A percentile compares a stretch with the other conserved stretches of the same genome.
Conservation (phyloP, 2,888 invertebrate species). For the Apoderus coryli region DNA sequence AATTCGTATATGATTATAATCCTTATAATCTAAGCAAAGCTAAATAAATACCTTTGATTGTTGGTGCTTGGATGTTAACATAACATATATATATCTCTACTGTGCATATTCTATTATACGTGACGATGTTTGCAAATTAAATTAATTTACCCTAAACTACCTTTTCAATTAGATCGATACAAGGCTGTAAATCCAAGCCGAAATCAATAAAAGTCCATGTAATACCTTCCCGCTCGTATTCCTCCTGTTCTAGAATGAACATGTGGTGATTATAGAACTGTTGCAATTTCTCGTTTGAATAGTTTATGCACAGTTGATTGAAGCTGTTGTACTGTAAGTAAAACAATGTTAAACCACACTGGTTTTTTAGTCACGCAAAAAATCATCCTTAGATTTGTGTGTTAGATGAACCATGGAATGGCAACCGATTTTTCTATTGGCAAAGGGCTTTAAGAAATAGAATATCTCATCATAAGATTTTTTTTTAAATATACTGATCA, state of each 20-base stretch:
- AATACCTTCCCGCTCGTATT: constrained; percentile 85
- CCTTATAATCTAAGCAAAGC: too few relatives aligned
- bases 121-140: too few relatives aligned
- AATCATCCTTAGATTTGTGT: too few relatives aligned
- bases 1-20: too few relatives aligned
- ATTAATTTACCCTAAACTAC: too few relatives aligned
- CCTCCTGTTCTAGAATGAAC: constrained; percentile 92
- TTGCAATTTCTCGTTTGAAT: constrained; percentile 89
- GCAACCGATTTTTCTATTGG: too few relatives aligned
- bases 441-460: too few relatives aligned
- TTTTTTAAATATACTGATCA: too few relatives aligned
- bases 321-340: constrained; percentile 72
- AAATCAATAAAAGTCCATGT: constrained; percentile 90
- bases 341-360: constrained; percentile 6
- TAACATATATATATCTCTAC: constrained; percentile 8
- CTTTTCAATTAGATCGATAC: constrained; percentile 86
- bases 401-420: too few relatives aligned
- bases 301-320: constrained; percentile 94
- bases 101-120: constrained; percentile 15
- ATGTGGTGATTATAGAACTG: constrained; percentile 95
- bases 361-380: not conserved
- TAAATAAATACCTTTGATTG: too few relatives aligned
- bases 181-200: constrained; percentile 84
- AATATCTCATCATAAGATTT: too few relatives aligned
- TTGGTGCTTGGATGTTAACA: too few relatives aligned